Base-by-base conservation (phyloP, 2,113 vertebrate genomes). In the Microtus richardsoni region DNA sequence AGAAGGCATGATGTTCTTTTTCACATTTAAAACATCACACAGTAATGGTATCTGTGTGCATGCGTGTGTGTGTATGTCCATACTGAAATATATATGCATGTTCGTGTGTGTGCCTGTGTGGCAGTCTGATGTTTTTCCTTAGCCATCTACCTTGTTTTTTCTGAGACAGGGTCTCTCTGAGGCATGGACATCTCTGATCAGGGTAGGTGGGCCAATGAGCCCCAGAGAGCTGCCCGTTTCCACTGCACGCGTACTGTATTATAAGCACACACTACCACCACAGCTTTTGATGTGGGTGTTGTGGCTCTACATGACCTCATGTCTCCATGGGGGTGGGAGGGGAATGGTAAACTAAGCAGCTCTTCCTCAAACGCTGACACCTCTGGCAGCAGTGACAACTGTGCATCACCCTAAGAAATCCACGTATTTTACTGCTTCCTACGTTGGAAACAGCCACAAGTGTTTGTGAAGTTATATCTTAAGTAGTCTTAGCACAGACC, bases 391-490 rank as follows among this genome's bases (percentile, higher is more conserved):
- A 88, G 39, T 68, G 75, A 64, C 58, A 96, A 80, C 70, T 44
- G 19, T 68, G 84, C 49, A 12, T 75, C 88, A 66, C 12, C 11
- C 7, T 58, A 12, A 78, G 82, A 41, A 86, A 87, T 44, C 47
- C 83, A 95, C 52, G 86, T 10, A 49, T 96, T 93, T 93, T 36
- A 64, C 44, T 80, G 47, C 77, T 92, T 89, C 49, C 91, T 75
- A 44, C 4, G 54, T 58, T 47, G 75, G 86, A 80, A 92, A 91
- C 84, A 84, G 83, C 54, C 47, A 3, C 93, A 78, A 52, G 36
- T 88, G 28, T 90, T 88, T 94, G 88, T 75, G 91, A 95, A 93
- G 26, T 75, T 30, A 16, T 13, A 41, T 39, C 60, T 95, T 62
- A 60, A 17, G 28, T 60, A 41, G 86, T 88, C n/a, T 88, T 89